Base-by-base conservation (phyloP, 2,113 vertebrate genomes). In the Lampris incognitus region DNA sequence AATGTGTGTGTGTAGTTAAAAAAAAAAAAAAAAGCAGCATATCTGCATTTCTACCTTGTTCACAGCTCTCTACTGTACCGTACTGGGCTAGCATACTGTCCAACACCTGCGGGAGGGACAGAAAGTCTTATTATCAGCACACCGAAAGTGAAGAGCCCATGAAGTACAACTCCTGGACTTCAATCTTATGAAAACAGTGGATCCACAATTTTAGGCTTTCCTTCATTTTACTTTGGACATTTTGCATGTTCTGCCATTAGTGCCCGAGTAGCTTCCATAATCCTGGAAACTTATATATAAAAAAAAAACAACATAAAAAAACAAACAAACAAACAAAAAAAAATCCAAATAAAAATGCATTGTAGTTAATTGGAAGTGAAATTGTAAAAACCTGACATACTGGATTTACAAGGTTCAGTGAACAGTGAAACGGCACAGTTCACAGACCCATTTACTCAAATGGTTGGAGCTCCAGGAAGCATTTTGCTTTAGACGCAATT, bases 21-120 rank as follows among this genome's bases (percentile, higher is more conserved):
- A 36, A 42, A 42, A 3, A 9, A 11, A 24, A 38, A 7, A 49
- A 37, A 66, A 58, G 42, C 5, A 62, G 44, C 6, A 3, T 50
- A 10, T 36, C 10, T 7, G 24, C 5, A 57, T 77, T 82, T 24
- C 24, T 86, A 91, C 91, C 90, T 92, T 90, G 91, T 91, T 93
- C 89, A 90, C 92, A 93, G 91, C 78, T 91, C 84, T 93, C 91
- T 61, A 93, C 92, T 8, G 85, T 42, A 69, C 92, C 92, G 73
- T 92, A 92, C 76, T 93, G 85, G 68, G 89, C 89, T 38, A 93
- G 86, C 85, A 91, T 88, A 62, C 92, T 64, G 66, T 93, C 92
- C 86, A 93, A 85, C 38, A 89, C 91, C 92, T 93, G 60, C 24
- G 6, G 57, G 39, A 68, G 55, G 59, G 40, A 44, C 38, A 6